phyloP scores from a whole-genome alignment of 2,888 invertebrate genomes.

The Ophion ellenae region DNA sequence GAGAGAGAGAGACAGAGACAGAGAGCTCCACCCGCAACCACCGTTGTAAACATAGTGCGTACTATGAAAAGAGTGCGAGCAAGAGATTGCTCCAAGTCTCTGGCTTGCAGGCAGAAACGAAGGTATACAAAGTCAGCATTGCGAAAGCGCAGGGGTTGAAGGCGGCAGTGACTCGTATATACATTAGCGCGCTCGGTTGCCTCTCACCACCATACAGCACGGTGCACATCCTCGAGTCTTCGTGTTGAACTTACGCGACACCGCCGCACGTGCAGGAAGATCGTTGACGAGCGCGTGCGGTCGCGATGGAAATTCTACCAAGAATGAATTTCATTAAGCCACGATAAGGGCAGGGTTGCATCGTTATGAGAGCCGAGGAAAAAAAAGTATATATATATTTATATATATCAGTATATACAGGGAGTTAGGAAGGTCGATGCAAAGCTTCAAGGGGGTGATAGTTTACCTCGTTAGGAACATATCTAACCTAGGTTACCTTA shows the following conservation, averaged over 20 bases:
- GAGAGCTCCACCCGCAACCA: not conserved
- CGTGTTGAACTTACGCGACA: not conserved
- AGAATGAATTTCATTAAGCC: slow-evolving; percentile 62
- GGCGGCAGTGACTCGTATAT: slow-evolving; percentile 2
- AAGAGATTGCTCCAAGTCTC: slow-evolving; percentile 40
- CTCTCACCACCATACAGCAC: slow-evolving; percentile 19
- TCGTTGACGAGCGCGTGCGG: slow-evolving; percentile 51
- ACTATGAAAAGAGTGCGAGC: slow-evolving; percentile 28
- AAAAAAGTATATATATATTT: not conserved
- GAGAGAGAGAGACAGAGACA: not conserved
- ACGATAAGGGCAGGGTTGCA: slow-evolving; percentile 16
- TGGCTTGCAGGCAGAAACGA: slow-evolving; percentile 29
- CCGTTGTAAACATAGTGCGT: slow-evolving; percentile 8
- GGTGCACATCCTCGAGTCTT: slow-evolving; percentile 24
- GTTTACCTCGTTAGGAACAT: too few relatives aligned
- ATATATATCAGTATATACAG: too few relatives aligned
- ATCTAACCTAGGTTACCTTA: too few relatives aligned
- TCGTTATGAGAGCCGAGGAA: not conserved
- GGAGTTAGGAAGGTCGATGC: too few relatives aligned
- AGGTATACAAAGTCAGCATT: slow-evolving; percentile 52
- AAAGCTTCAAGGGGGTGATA: too few relatives aligned
- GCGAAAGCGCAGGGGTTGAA: slow-evolving; percentile 33
- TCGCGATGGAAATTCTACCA: slow-evolving; percentile 41
- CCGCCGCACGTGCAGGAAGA: slow-evolving; percentile 10
- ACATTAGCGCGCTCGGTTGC: slow-evolving; percentile 20